Base-by-base conservation (phyloP, 2,797 vertebrate species). In the Clarias laeviceps region DNA sequence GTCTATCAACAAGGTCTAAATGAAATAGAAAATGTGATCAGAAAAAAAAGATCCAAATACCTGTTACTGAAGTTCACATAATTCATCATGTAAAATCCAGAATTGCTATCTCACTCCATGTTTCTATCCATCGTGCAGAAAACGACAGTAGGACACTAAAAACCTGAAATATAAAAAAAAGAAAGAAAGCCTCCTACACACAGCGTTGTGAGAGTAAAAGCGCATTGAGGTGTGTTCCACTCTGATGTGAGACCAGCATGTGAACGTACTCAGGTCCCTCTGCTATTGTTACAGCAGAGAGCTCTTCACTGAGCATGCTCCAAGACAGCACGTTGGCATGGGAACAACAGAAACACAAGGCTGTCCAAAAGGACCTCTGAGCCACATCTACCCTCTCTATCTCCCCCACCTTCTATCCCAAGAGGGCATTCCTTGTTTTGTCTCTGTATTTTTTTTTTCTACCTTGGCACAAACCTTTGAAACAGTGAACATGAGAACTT, bases 301-400 rank as follows among this genome's bases (percentile, higher is more conserved):
- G 87, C 89, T 93, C 87, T 91, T 86, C 80, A 95, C 94, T 93
- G 94, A 95, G 94, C 95, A 95, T 95, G 95, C 94, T 94, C 95
- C 90, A 69, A 84, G 86, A 90, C 90, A 90, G 92, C 92, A 91
- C 83, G 94, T 95, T 91, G 94, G 91, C 92, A 94, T 94, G 92
- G 95, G 88, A 93, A 95, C 94, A 88, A 87, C 90, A 90, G 93
- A 95, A 94, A 93, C 90, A 92, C 90, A 88, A 88, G 88, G 76
- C 83, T 81, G 84, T 88, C 90, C 65, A 84, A 91, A 88, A 91
- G 90, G 88, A 87, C 87, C 86, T 88, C 88, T 84, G 83, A 84
- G 83, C 85, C 68, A 85, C 50, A 77, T 69, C 79, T 83, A 32
- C 86, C 84, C 74, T 89, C 90, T 88, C 85, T 91, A 78, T 82